Base-by-base conservation (phyloP, 2,113 vertebrate species). In the Aldabrachelys gigantea region DNA sequence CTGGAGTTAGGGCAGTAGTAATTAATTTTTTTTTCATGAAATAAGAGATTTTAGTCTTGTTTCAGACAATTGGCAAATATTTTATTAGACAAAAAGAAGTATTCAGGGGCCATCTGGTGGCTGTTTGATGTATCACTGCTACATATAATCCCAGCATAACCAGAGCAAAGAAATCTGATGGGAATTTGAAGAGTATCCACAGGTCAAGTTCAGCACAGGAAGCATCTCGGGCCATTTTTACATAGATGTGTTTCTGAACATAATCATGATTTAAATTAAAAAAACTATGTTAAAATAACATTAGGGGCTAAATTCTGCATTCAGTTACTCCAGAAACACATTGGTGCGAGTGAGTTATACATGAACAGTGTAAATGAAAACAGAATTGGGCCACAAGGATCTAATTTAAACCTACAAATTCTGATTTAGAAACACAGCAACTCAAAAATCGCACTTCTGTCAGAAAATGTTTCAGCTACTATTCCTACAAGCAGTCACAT, bases 91-190 rank as follows among this genome's bases (percentile, higher is more conserved):
- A 85, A 75, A 57, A 52, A 0, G 84, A 96, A 82, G 93, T 81
- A 92, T 92, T 44, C 82, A 91, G 92, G 95, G 57, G 96, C 96
- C 97, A 97, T 91, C 97, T 97, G 95, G 95, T 92, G 97, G 96
- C 83, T 89, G 91, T 22, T 93, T 53, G 69, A 90, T 81, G 95
- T 91, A 94, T 59, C 75, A 57, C 90, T 92, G 76, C 82, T 89
- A 72, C 82, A 49, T 85, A 86, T 59, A 92, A 4, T 50, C n/a
- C n/a, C 1, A 1, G 41, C 54, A 47, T 9, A 27, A 25, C 2
- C 69, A 17, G 16, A 41, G 16, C 59, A 80, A 80, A 82, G 16
- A 21, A 47, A 88, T 47, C 11, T 1, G 3, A 91, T 31, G 59
- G 53, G 54, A 91, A 29, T 82, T 19, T 35, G 54, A 89, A 56